Conservation (phyloP, 2,888 invertebrate species). For the Phasia obesa region DNA sequence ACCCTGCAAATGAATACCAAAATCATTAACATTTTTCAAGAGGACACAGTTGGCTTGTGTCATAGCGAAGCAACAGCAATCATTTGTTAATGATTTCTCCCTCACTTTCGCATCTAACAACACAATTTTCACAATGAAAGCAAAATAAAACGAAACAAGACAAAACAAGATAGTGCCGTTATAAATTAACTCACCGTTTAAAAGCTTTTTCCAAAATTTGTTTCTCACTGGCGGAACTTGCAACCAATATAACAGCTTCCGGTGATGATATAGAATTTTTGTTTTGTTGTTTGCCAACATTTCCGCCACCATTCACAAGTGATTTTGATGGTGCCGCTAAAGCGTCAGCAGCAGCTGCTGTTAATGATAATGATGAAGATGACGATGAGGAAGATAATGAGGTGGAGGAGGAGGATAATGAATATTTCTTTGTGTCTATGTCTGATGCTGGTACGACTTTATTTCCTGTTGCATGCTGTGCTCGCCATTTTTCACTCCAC, state of each 20-base stretch:
- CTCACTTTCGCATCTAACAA: slow-evolving; percentile 13
- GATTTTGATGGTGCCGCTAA: slow-evolving; percentile 45
- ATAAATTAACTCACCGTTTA: slow-evolving; percentile 82
- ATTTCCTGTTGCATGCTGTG: slow-evolving; percentile 63
- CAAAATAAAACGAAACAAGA: neutral
- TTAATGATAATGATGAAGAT: slow-evolving; percentile 30
- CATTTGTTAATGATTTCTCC: slow-evolving; percentile 47
- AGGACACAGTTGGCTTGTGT: no score
- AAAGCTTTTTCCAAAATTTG: slow-evolving; percentile 83
- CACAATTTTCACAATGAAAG: slow-evolving; percentile 13
- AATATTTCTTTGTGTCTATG: slow-evolving; percentile 30
- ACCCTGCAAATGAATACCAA: no score
- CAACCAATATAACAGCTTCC: slow-evolving; percentile 83
- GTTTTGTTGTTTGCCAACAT: slow-evolving; percentile 50
- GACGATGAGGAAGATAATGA: neutral
- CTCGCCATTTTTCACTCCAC: slow-evolving; percentile 50
- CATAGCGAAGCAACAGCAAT: neutral
- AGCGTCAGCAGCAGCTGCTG: slow-evolving; percentile 23
- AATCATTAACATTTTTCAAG: no score
- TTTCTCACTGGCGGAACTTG: slow-evolving; percentile 83
- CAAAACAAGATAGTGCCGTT: neutral
- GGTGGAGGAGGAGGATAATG: slow-evolving; percentile 7
- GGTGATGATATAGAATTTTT: slow-evolving; percentile 78
- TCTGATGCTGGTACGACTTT: slow-evolving; percentile 70
- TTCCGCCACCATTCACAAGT: slow-evolving; percentile 36